Evolutionary conservation across 2,888 invertebrate genomes (phyloP).

Genomic region (Amblyjoppa fuscipennis): DNA sequence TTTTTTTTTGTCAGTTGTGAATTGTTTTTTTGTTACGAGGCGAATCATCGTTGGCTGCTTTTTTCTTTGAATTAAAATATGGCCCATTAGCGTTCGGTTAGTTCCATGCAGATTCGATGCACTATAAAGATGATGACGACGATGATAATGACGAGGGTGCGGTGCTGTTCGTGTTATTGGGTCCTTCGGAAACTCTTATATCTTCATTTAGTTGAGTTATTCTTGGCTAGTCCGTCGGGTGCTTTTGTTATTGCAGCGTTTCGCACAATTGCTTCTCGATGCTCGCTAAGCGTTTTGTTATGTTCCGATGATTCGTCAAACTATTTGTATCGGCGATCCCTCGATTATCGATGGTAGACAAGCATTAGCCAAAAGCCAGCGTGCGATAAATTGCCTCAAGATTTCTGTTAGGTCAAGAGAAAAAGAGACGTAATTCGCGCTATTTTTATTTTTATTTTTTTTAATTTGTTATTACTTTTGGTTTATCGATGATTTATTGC

Average conservation of each 20-base stretch:
- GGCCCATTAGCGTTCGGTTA: background rate
- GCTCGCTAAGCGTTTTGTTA: background rate
- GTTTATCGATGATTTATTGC: background rate
- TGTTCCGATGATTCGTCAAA: background rate
- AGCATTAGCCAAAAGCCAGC: constrained; percentile 1
- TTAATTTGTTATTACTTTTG: no score
- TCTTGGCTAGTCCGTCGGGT: constrained; percentile 19
- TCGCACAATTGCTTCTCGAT: background rate
- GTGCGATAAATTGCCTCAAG: background rate
- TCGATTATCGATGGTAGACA: background rate
- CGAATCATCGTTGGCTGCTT: background rate
- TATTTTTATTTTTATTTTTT: background rate
- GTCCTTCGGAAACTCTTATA: constrained; percentile 1
- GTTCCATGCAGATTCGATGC: constrained; percentile 50
- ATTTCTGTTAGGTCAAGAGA: background rate
- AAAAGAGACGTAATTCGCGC: background rate
- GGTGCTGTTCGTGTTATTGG: constrained; percentile 7
- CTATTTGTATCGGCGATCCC: background rate
- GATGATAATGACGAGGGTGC: background rate
- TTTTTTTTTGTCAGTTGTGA: constrained; percentile 31
- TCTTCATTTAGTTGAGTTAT: constrained; percentile 30
- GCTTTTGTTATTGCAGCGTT: constrained; percentile 27
- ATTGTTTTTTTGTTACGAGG: background rate
- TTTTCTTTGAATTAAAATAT: constrained; percentile 4
- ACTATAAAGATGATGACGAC: background rate